A percentile compares a stretch with the other conserved stretches of the same genome.
Evolutionary conservation across 2,888 invertebrate species (phyloP).

Genomic region (Drosophila phalerata): DNA sequence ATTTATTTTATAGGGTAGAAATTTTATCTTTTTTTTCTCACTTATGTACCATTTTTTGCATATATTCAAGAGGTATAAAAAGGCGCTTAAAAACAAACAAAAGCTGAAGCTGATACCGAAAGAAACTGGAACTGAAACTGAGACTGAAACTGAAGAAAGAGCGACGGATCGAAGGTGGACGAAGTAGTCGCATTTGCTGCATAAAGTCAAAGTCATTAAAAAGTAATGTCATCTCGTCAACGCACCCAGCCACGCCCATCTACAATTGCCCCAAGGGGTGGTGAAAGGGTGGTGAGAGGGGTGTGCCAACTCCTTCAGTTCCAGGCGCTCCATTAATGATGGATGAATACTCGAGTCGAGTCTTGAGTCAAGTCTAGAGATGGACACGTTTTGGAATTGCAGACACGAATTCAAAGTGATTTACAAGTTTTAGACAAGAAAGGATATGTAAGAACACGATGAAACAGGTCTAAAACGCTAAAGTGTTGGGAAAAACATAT

Average conservation of each 20-base stretch:
- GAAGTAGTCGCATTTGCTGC: constrained; percentile 68
- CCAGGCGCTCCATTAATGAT: constrained; percentile 73
- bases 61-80: constrained; percentile 1
- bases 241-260: constrained; percentile 52
- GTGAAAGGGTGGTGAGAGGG: background rate
- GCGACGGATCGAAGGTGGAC: constrained; percentile 46
- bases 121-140: background rate
- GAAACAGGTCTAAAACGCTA: no score
- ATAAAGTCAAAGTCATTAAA: constrained; percentile 82
- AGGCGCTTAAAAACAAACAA: constrained; percentile 35
- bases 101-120: constrained; percentile 1
- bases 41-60: background rate
- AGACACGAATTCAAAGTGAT: background rate
- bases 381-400: background rate
- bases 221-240: constrained; percentile 80
- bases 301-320: constrained; percentile 60
- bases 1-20: background rate
- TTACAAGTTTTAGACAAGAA: no score
- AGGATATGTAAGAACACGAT: no score
- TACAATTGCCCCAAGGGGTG: constrained; percentile 27
- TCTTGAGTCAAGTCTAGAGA: constrained; percentile 15
- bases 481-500: no score
- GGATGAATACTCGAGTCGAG: constrained; percentile 67
- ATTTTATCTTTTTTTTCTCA: background rate
- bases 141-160: background rate